Conservation (phyloP, 2,797 vertebrate species). For the Danio aesculapii region DNA sequence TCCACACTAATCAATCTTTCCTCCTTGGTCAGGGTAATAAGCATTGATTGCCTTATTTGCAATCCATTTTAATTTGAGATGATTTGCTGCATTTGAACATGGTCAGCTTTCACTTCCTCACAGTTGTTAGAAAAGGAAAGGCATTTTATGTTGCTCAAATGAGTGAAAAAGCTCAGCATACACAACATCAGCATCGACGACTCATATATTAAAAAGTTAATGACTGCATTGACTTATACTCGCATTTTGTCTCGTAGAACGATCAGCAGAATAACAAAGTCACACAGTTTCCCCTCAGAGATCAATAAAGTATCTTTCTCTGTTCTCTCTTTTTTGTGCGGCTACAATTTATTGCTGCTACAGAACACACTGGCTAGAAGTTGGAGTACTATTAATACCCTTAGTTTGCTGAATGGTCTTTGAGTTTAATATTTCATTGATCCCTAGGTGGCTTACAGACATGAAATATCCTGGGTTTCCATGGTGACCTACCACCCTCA, state of each 20-base stretch:
- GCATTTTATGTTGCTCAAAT: constrained; percentile 1
- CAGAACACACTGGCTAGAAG: constrained; percentile 16
- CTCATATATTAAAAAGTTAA: not conserved
- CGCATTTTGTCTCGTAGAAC: constrained; percentile 9
- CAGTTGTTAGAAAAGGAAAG: constrained; percentile 5
- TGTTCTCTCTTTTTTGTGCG: constrained; percentile 14
- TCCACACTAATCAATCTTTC: constrained; percentile 55
- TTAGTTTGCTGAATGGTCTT: constrained; percentile 33
- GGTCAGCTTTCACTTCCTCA: not conserved
- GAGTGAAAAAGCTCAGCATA: not conserved
- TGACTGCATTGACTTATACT: not conserved
- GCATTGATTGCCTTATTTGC: constrained; percentile 57
- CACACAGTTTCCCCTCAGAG: not conserved
- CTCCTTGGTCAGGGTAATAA: constrained; percentile 53
- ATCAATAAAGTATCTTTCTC: constrained; percentile 17
- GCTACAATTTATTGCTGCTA: constrained; percentile 14
- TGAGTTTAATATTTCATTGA: constrained; percentile 48
- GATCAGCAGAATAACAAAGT: constrained; percentile 5
- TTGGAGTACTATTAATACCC: constrained; percentile 26
- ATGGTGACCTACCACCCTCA: constrained; percentile 46
- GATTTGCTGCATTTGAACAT: constrained; percentile 32
- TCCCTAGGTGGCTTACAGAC: constrained; percentile 48
- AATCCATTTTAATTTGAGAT: constrained; percentile 65
- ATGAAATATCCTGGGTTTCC: constrained; percentile 48
- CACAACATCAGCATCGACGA: not conserved